Base-by-base conservation (phyloP, 2,113 vertebrate genomes). In the Podocnemis expansa region DNA sequence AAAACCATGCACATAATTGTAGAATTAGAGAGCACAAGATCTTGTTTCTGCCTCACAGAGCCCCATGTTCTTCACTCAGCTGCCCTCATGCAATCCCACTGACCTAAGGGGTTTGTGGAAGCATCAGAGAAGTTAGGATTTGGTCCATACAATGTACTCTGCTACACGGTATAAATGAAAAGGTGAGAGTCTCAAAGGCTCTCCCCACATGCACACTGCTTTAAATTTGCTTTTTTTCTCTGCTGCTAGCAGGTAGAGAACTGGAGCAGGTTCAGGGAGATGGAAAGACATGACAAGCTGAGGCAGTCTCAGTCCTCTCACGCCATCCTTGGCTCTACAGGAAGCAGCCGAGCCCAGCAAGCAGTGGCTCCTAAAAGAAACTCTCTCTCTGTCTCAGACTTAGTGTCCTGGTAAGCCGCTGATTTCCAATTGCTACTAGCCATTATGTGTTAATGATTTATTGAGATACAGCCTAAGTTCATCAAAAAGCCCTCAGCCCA, bases 381-480 rank as follows among this genome's bases (percentile, higher is more conserved):
- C 90, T 97, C 98, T 38, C 98, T 98, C 78, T 98, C 98, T 0
- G 98, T 99, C 81, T 98, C 98, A 17, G 97, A 98, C 82, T 89
- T 99, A 86, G 98, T 99, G 56, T 97, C 98, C 91, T 97, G 98
- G 99, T 99, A 95, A 94, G 98, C 96, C 41, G 27, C 55, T 38
- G 22, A 9, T 58, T 14, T 56, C 52, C 45, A 27, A 43, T 14
- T 52, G 70, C 49, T 60, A 41, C 78, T 58, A 19, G 21, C 22
- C 43, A 11, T 85, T 90, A 17, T 4, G 0, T 16, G 13, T 67
- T 93, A 63, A 13, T 14, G 4, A 82, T 45, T 25, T 75, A 75
- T 54, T 83, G 17, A 51, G 75, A 21, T 13, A 24, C 2, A 3
- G 24, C 13, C 24, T 43, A 45, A 76, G 22, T 45, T 12, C 25